Evolutionary conservation across 2,888 invertebrate genomes (phyloP), one percentile per base, ranked within the genome.

Genomic region (Drosophila neutralis): DNA sequence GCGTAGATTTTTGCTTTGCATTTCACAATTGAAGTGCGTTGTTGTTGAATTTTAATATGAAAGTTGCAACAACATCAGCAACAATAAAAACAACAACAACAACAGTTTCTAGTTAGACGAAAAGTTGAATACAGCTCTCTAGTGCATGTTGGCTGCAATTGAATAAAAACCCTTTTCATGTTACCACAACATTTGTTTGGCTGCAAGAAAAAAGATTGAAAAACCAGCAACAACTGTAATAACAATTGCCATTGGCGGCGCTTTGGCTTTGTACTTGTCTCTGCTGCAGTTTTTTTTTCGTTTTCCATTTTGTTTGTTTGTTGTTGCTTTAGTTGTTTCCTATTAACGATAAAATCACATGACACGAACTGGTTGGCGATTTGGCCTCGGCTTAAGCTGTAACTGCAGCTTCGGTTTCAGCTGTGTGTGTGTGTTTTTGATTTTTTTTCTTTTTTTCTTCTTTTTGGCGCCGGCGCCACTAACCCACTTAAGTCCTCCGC

Each of bases 341-440:
- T 87, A 87, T 87, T 89, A 83, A 83, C 89, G 87, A 87, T 87
- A 87, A 87, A 87, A 87, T 87, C 87, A 85, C 87, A 89, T 87
- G 89, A 87, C 87, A 87, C 87, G 89, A 87, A 87, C 87, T 87
- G 87, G 87, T 83, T 83, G 81, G 61, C 79, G 88, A 87, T 83
- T 83, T 87, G 81, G 86, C 86, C 88, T 81, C 83, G 81, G 66
- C 77, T 74, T 69, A 72, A 64, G 61, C 73, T 27, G n/a, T 56
- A 59, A 60, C 38, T 60, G 6, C 60, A 69, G 59, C 74, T 69
- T 69, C 62, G 62, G 31, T 60, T 73, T 63, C 49, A 63, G 73
- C 48, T 77, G 59, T 73, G 51, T 71, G 60, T 45, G 38, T 56
- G 58, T 65, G 63, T 58, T 66, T 57, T 63, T 60, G 31, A 13